Evolutionary conservation across 2,888 invertebrate species (phyloP).

Genomic region (Scaeva pyrastri): DNA sequence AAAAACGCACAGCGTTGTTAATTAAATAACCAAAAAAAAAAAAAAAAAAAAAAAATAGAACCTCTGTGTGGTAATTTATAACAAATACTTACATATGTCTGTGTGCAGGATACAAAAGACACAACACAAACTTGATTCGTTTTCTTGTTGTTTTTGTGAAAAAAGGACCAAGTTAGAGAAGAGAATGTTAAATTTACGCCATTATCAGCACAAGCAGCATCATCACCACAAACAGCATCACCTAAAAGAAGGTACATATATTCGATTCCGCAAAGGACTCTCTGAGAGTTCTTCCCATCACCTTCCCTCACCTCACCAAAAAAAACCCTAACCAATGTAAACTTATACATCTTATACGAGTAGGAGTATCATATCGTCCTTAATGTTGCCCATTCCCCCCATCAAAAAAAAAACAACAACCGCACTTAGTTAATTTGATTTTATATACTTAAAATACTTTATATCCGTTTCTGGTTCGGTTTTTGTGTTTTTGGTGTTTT

Average conservation of each 20-base stretch:
- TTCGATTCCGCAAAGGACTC: neutral
- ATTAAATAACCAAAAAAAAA: conserved; percentile 59
- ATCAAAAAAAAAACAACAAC: too few species aligned
- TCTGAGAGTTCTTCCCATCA: neutral
- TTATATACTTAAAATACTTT: conserved; percentile 30
- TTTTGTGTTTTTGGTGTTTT: conserved; percentile 42
- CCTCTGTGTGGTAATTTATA: neutral
- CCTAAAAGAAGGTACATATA: conserved; percentile 66
- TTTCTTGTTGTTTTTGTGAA: neutral
- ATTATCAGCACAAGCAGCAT: conserved; percentile 69
- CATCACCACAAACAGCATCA: conserved; percentile 65
- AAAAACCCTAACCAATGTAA: too few species aligned
- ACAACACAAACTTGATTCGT: neutral
- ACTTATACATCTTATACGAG: neutral
- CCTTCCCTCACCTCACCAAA: too few species aligned
- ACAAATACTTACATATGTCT: too few species aligned
- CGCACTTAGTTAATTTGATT: conserved; percentile 59
- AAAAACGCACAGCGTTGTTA: conserved; percentile 32
- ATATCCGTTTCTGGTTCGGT: conserved; percentile 15
- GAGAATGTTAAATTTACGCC: conserved; percentile 67
- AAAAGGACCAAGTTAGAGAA: neutral
- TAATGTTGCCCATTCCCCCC: too few species aligned
- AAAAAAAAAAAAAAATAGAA: too few species aligned
- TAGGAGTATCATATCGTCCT: neutral
- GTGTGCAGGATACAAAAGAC: neutral